Conservation (phyloP, 2,888 invertebrate genomes). For the Drosophila imparisetae region DNA sequence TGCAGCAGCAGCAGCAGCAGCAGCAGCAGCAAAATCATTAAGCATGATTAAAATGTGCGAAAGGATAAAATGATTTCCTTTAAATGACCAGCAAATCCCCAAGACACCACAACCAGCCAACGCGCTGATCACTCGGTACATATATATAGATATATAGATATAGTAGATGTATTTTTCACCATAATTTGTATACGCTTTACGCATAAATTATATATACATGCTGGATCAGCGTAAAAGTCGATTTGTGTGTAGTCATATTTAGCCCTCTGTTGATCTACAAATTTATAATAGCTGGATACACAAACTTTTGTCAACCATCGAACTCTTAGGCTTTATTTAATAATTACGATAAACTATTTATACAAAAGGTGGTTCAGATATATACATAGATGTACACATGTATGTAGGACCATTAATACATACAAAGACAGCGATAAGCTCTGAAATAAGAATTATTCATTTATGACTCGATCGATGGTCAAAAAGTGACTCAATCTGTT, state of each 20-base stretch:
- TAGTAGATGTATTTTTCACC: slow-evolving; percentile 1
- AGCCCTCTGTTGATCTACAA: neutral
- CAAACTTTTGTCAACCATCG: neutral
- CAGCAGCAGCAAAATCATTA: slow-evolving; percentile 47
- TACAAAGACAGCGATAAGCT: neutral
- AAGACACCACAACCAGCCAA: slow-evolving; percentile 1
- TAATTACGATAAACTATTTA: neutral
- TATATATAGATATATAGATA: neutral
- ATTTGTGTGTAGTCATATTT: neutral
- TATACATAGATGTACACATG: neutral
- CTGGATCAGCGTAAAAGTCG: neutral
- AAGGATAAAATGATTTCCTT: slow-evolving; percentile 67
- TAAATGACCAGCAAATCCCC: slow-evolving; percentile 32
- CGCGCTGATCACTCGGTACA: neutral
- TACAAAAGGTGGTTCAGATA: neutral
- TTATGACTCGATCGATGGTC: neutral
- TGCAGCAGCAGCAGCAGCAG: neutral
- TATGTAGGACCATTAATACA: neutral
- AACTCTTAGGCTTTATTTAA: neutral
- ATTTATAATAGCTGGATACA: neutral
- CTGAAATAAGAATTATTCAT: neutral
- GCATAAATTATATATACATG: neutral
- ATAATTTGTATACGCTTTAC: neutral
- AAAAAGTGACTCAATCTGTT: neutral
- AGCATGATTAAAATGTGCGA: slow-evolving; percentile 71